These are phyloP conservation scores for Acronicta psi DNA, from an alignment of 2,888 invertebrate species.

Conservation along the genomic window DNA sequence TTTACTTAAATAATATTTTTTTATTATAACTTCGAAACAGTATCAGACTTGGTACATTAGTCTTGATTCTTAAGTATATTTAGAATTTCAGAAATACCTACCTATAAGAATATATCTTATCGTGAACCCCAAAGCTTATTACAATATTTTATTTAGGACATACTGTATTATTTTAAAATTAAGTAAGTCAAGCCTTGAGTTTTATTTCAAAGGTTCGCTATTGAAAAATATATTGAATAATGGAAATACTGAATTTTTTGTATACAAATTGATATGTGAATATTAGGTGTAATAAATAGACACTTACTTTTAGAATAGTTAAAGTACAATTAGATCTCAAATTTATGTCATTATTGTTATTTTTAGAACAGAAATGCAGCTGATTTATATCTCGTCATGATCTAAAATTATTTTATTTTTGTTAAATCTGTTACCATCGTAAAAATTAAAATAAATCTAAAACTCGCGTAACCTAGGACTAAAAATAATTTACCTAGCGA, in stretches of 20 bases:
- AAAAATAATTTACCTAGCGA: slow-evolving; percentile 42
- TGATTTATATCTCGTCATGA: slow-evolving; percentile 35
- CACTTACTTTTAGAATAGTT: slow-evolving; percentile 53
- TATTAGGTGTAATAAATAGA: slow-evolving; percentile 42
- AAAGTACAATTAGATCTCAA: slow-evolving; percentile 74
- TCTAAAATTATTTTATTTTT: slow-evolving; percentile 46
- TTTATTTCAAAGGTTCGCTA: slow-evolving; percentile 36
- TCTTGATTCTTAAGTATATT: neutral
- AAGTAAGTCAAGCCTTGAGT: slow-evolving; percentile 16
- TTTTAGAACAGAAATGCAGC: slow-evolving; percentile 30
- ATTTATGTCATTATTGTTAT: slow-evolving; percentile 51
- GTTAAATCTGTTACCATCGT: slow-evolving; percentile 12
- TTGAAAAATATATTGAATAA: slow-evolving; percentile 59
- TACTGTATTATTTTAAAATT: slow-evolving; percentile 38
- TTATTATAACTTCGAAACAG: neutral
- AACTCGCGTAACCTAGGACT: too few species aligned
- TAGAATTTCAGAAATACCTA: too few species aligned
- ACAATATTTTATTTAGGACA: slow-evolving; percentile 4
- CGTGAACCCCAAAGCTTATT: neutral
- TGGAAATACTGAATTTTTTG: slow-evolving; percentile 59
- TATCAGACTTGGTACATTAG: slow-evolving; percentile 11
- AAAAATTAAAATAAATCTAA: too few species aligned
- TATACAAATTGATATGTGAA: slow-evolving; percentile 58
- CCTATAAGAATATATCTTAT: too few species aligned
- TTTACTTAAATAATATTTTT: slow-evolving; percentile 41